These are phyloP conservation scores for Channa argus DNA, from an alignment of 2,113 vertebrate genomes.

Conservation along the genomic window DNA sequence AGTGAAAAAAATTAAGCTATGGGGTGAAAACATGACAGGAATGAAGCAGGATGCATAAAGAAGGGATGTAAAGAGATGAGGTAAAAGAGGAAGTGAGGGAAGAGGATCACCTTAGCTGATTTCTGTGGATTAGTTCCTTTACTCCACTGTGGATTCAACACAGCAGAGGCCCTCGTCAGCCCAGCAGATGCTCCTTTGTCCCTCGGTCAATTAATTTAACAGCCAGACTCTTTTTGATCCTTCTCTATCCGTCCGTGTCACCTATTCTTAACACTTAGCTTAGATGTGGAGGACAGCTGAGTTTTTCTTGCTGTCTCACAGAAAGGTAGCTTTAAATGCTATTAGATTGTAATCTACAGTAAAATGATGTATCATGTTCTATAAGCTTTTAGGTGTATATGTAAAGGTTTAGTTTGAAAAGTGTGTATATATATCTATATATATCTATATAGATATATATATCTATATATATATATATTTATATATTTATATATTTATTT, in stretches of 20 bases:
- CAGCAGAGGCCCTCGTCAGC: slow-evolving; percentile 21
- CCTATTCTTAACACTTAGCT: slow-evolving; percentile 55
- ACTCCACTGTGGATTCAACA: slow-evolving; percentile 46
- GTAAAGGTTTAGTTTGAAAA: too few species aligned
- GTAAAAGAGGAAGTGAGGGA: slow-evolving; percentile 3
- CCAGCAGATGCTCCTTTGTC: slow-evolving; percentile 67
- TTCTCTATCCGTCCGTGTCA: slow-evolving; percentile 51
- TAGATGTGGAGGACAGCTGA: slow-evolving; percentile 16
- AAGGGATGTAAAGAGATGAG: background rate
- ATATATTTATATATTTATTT: too few species aligned
- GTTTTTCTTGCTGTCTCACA: background rate
- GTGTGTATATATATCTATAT: too few species aligned
- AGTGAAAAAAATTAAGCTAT: background rate
- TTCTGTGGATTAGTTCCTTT: slow-evolving; percentile 17
- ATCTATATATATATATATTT: too few species aligned
- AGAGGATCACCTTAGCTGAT: slow-evolving; percentile 4
- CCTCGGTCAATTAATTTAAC: slow-evolving; percentile 58
- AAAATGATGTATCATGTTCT: too few species aligned
- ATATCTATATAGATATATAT: too few species aligned
- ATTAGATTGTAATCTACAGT: too few species aligned
- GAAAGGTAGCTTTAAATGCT: too few species aligned
- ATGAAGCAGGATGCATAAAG: background rate
- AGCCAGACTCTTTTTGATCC: slow-evolving; percentile 51
- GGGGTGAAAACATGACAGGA: background rate
- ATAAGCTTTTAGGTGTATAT: too few species aligned